phyloP scores from a whole-genome alignment of 2,888 invertebrate species.

The Hipparchia sbordonii region DNA sequence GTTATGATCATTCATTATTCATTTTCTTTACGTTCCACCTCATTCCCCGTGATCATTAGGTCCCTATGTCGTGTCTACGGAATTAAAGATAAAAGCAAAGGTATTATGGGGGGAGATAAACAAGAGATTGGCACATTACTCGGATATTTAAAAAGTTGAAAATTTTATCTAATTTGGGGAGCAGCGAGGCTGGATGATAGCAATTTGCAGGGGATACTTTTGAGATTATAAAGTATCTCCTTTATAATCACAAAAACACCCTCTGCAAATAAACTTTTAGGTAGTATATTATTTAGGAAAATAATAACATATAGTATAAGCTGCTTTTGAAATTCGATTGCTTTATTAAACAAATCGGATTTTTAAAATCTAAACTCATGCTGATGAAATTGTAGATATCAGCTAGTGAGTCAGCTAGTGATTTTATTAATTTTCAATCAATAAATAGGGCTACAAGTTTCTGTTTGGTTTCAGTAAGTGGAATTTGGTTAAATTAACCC shows the following conservation, averaged over 20 bases:
- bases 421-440: no score
- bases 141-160: slow-evolving; percentile 26
- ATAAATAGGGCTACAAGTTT: not conserved
- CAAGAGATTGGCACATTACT: slow-evolving; percentile 34
- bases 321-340: no score
- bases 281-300: not conserved
- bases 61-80: slow-evolving; percentile 33
- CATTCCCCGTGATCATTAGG: slow-evolving; percentile 35
- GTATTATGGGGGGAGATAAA: slow-evolving; percentile 38
- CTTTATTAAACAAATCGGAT: no score
- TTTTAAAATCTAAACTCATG: no score
- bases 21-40: slow-evolving; percentile 33
- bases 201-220: not conserved
- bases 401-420: no score
- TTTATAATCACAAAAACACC: not conserved
- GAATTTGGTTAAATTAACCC: not conserved
- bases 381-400: no score
- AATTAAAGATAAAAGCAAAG: slow-evolving; percentile 36
- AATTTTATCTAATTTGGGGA: slow-evolving; percentile 17
- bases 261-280: not conserved
- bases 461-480: not conserved
- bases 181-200: not conserved
- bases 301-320: no score
- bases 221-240: not conserved
- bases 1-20: slow-evolving; percentile 35